These are phyloP conservation scores for Deilephila elpenor DNA, from an alignment of 2,888 invertebrate species.

Conservation along the genomic window DNA sequence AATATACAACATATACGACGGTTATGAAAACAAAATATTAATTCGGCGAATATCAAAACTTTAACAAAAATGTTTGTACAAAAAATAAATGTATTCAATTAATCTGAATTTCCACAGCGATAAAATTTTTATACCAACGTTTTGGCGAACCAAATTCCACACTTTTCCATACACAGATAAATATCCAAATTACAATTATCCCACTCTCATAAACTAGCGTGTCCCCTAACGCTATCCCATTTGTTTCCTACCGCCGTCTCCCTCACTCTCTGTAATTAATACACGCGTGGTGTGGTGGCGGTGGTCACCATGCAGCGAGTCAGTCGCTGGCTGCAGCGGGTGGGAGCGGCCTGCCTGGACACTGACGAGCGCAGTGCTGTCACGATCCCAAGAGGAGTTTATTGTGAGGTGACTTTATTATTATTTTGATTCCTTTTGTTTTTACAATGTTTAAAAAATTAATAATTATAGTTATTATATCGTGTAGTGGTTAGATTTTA, in stretches of 20 bases:
- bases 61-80: neutral
- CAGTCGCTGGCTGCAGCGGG: conserved; percentile 18
- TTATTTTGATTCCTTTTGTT: no score
- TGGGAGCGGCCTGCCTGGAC: neutral
- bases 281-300: neutral
- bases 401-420: conserved; percentile 5
- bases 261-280: neutral
- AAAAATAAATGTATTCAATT: neutral
- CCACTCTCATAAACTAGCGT: neutral
- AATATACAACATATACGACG: no score
- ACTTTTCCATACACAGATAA: neutral
- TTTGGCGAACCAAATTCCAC: no score
- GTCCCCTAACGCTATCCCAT: neutral
- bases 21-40: neutral
- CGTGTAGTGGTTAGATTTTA: no score
- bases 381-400: neutral
- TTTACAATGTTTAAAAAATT: no score
- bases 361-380: neutral
- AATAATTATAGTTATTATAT: no score
- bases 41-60: neutral
- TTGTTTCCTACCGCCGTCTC: neutral
- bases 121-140: no score
- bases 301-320: conserved; percentile 10
- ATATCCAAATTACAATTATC: neutral
- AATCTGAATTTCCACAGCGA: no score